These are phyloP conservation scores for Merluccius polli DNA, from an alignment of 2,797 vertebrate species.

Conservation along the genomic window DNA sequence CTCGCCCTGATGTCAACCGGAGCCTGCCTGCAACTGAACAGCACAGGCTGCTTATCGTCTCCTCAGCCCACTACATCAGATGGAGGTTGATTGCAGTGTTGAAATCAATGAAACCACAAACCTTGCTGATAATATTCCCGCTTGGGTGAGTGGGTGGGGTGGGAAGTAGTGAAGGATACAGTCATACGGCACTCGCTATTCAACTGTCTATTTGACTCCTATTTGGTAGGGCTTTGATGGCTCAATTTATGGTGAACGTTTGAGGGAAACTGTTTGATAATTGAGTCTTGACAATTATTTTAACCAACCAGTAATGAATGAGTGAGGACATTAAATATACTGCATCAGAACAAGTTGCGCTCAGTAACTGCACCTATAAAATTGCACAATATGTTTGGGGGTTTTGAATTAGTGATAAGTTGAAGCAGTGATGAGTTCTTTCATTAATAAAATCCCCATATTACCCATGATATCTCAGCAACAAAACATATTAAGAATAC, in stretches of 20 bases:
- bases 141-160: conserved; percentile 39
- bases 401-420: background rate
- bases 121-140: conserved; percentile 73
- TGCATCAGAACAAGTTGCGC: background rate
- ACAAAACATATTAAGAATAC: background rate
- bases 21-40: conserved; percentile 27
- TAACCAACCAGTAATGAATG: background rate
- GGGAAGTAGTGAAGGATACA: conserved; percentile 43
- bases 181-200: conserved; percentile 40
- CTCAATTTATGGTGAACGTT: conserved; percentile 14
- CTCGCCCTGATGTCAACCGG: conserved; percentile 43
- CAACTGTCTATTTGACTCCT: conserved; percentile 36
- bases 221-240: conserved; percentile 20
- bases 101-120: conserved; percentile 77
- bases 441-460: background rate
- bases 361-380: background rate
- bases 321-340: background rate
- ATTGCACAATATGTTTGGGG: background rate
- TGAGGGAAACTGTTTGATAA: conserved; percentile 2
- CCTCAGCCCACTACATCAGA: conserved; percentile 69
- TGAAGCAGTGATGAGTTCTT: background rate
- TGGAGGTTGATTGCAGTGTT: conserved; percentile 69
- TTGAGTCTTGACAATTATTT: conserved; percentile 16
- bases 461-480: background rate
- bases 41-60: conserved; percentile 42